Evolutionary conservation across 2,888 invertebrate species (phyloP), one percentile per base, ranked within the genome.

Genomic region (Oconnorella tubifera): DNA sequence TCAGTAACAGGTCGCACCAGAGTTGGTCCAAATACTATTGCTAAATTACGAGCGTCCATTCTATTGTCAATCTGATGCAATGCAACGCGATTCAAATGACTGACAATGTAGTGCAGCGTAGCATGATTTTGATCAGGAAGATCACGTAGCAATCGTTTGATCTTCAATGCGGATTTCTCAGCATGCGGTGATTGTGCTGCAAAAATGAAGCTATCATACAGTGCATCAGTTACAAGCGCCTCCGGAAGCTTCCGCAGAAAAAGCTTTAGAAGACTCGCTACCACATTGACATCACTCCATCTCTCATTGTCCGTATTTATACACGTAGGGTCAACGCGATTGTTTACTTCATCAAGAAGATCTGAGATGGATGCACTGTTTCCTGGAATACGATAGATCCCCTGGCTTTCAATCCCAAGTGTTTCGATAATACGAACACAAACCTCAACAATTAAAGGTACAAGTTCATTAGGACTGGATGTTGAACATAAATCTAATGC

Each of bases 341-440:
- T 40, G 53, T 51, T 51, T 10, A 51, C 4, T 25, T 19, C 14
- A 6, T 51, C 53, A 19, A 51, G 6, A 6, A 51, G 53, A 6
- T 6, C 6, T 19, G 14, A 23, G 25, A 51, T 51, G 53, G 53
- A 10, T 6, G 14, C 25, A 27, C 14, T 51, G 25, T 51, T 6
- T 10, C 53, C 53, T 6, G 53, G 53, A 19, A 51, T 27, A 19
- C 53, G 53, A 25, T 51, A 51, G 10, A 51, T 51, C 23, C 53
- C 53, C 53, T 51, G 53, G 4, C 25, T 10, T 6, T 51, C 4
- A 6, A 51, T 6, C 6, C 53, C 53, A 6, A 10, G 25, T 25
- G 6, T 27, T 25, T 51, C 53, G 14, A 51, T 27, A 19, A 51
- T 4, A 10, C 25, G 53, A 6, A 25, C 25, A 23, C 53, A 51